Evolutionary conservation across 2,888 invertebrate species (phyloP), one percentile per base, ranked within the genome.

Genomic region (Drosophila percnosoma): DNA sequence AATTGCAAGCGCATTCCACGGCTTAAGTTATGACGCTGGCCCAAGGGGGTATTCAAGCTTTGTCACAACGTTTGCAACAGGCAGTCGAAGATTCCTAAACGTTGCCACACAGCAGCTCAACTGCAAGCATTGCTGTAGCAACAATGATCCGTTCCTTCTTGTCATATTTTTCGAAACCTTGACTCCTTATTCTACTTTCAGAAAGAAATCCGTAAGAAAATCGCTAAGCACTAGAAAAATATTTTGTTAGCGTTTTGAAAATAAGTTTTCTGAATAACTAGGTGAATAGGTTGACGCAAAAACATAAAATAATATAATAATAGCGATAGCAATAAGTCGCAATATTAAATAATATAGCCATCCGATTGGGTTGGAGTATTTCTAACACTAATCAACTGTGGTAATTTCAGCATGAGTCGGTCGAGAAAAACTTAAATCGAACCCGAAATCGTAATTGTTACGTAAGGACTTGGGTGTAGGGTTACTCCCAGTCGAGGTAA

Each of bases 1-100:
- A 87, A 87, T 87, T 88, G 87, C 82, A 77, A 86, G 49, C 67
- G 64, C 86, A 86, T 86, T 86, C 85, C 86, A 69, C 55, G 55
- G 71, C 51, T 45, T 58, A 40, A 6, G 10, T 45, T 48, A 40
- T 38, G 21, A 48, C 54, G 51, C 58, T 21, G 69, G 66, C 78
- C 78, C 76, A 72, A 73, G 58, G 66, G 68, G 75, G 78, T 65
- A 75, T 63, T 75, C 53, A 61, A 68, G 63, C 71, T 71, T 51
- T 64, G 58, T 58, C 38, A 58, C 18, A 51, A 27, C 54, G 69
- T 49, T 78, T 73, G 74, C 69, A 53, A 69, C 68, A 58, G 53
- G 55, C 73, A 63, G 62, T 33, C 65, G 73, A 77, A 68, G 63
- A 63, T 66, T 18, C 18, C 18, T 13, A 18, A 24, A 18, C 3